These are phyloP conservation scores for Indri indri DNA, from an alignment of 2,113 vertebrate genomes.

Conservation along the genomic window DNA sequence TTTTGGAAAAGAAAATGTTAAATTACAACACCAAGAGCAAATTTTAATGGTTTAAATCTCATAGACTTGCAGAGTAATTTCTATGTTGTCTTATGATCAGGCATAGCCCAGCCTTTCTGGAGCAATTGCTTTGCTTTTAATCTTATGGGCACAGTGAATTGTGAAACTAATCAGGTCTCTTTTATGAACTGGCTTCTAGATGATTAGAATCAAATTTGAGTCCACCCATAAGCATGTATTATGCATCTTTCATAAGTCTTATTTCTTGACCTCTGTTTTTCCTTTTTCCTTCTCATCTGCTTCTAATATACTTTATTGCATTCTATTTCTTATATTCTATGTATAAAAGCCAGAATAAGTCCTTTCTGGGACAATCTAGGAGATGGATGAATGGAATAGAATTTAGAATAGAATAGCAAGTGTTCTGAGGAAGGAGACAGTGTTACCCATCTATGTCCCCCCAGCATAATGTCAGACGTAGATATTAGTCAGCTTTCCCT, in stretches of 20 bases:
- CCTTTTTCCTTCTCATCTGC: background rate
- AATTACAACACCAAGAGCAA: background rate
- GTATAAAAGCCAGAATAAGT: background rate
- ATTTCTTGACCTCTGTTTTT: background rate
- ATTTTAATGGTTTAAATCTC: background rate
- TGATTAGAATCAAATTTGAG: conserved; percentile 44
- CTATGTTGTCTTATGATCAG: background rate
- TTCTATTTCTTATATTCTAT: background rate
- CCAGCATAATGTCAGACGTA: background rate
- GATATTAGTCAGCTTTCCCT: background rate
- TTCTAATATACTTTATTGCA: background rate
- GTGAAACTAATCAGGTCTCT: background rate
- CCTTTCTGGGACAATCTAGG: background rate
- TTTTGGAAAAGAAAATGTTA: conserved; percentile 22
- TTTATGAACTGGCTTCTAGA: conserved; percentile 34
- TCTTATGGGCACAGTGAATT: background rate
- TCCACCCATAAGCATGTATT: background rate
- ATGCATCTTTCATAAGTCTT: background rate
- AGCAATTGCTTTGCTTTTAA: conserved; percentile 25
- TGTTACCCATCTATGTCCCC: background rate
- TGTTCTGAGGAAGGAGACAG: background rate
- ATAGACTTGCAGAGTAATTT: background rate
- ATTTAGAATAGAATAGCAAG: background rate
- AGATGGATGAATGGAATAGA: background rate
- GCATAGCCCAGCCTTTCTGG: background rate